Conservation (phyloP, 2,113 vertebrate genomes). For the Mystacornis crossleyi region DNA sequence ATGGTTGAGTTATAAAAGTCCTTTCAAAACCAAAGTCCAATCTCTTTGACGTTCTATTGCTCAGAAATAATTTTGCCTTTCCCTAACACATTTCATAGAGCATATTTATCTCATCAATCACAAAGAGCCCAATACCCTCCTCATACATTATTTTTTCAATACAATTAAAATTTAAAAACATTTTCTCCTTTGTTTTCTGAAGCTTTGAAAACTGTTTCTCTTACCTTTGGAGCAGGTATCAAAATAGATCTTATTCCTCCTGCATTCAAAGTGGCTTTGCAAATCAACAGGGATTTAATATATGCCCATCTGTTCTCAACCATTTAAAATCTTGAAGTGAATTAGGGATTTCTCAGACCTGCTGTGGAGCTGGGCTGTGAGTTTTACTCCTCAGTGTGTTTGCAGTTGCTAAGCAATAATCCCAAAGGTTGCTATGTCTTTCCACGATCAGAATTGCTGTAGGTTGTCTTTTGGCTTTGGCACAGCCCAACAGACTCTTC, state of each 20-base stretch:
- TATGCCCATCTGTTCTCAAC: constrained; percentile 21
- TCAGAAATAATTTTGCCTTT: background rate
- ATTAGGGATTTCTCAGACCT: constrained; percentile 34
- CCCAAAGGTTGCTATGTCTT: constrained; percentile 55
- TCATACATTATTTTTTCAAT: background rate
- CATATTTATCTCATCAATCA: background rate
- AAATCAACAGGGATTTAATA: constrained; percentile 43
- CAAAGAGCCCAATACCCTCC: background rate
- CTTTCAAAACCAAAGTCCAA: background rate
- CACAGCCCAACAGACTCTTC: constrained; percentile 39
- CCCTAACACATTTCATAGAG: background rate
- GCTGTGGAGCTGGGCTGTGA: constrained; percentile 19
- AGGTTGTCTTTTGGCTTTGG: constrained; percentile 50
- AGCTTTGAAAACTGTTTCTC: constrained; percentile 15
- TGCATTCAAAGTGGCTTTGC: constrained; percentile 23
- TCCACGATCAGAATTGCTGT: constrained; percentile 19
- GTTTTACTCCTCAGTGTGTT: constrained; percentile 53
- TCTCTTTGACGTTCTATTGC: background rate
- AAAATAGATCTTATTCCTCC: constrained; percentile 18
- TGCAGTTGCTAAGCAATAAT: constrained; percentile 76
- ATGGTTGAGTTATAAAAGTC: background rate
- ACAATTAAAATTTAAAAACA: background rate
- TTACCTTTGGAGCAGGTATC: constrained; percentile 38
- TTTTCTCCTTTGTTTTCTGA: background rate
- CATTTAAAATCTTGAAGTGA: constrained; percentile 46